Evolutionary conservation across 2,888 invertebrate genomes (phyloP).

Genomic region (Mallateleia sp.): DNA sequence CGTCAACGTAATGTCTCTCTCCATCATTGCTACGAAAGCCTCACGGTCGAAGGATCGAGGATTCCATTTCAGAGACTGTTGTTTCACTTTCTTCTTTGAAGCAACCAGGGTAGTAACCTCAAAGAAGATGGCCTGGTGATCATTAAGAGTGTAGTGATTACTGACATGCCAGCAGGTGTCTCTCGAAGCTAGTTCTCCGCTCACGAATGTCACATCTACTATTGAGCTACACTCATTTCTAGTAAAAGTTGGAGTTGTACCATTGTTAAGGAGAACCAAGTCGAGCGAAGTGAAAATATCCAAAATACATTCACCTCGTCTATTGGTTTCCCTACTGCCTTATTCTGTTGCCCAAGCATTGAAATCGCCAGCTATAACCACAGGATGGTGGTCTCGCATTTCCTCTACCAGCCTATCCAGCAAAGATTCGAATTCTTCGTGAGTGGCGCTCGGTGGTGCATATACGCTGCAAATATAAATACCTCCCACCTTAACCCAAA

Average conservation of each 20-base stretch:
- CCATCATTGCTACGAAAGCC: not conserved
- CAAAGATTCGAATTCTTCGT: conserved; percentile 44
- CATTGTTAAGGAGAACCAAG: too few relatives aligned
- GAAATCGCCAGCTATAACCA: conserved; percentile 72
- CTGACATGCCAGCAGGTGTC: conserved; percentile 67
- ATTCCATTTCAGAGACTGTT: not conserved
- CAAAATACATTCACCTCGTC: conserved; percentile 53
- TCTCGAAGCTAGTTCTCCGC: conserved; percentile 12
- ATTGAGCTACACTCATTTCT: too few relatives aligned
- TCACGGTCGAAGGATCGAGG: not conserved
- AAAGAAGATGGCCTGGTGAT: conserved; percentile 60
- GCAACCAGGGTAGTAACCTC: not conserved
- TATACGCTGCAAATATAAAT: conserved; percentile 56
- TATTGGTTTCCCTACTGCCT: conserved; percentile 72
- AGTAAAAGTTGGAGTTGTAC: conserved; percentile 69
- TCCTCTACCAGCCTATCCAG: conserved; percentile 55
- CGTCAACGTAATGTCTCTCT: not conserved
- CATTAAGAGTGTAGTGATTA: conserved; percentile 53
- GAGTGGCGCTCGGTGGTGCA: conserved; percentile 38
- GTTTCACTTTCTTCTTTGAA: not conserved
- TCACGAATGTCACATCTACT: too few relatives aligned
- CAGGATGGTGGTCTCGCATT: conserved; percentile 40
- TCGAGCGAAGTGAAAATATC: conserved; percentile 55
- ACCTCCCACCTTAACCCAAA: conserved; percentile 25
- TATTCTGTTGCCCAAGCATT: conserved; percentile 75